phyloP scores from a whole-genome alignment of 2,797 vertebrate species.

The Xenops minutus region DNA sequence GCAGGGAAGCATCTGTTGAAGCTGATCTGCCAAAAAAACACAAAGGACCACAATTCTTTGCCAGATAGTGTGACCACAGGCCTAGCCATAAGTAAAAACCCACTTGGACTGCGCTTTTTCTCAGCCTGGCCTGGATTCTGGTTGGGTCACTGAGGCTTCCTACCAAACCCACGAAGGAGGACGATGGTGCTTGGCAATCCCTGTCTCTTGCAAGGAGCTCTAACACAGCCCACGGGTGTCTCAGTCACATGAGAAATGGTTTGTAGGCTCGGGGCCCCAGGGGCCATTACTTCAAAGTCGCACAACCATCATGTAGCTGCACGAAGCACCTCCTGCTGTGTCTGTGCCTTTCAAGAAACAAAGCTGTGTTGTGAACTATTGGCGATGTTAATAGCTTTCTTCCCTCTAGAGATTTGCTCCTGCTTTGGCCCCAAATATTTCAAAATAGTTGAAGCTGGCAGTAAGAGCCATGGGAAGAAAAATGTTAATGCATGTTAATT shows the following conservation, averaged over 20 bases:
- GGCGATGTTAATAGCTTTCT: constrained; percentile 44
- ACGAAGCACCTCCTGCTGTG: not conserved
- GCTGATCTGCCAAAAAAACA: not conserved
- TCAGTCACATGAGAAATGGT: not conserved
- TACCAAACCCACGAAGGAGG: rapidly evolving
- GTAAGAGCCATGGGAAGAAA: constrained; percentile 52
- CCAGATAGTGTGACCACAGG: not conserved
- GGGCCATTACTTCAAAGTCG: constrained; percentile 54
- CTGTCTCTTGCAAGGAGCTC: not conserved
- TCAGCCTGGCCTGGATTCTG: not conserved
- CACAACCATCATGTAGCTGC: not conserved
- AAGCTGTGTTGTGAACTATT: constrained; percentile 56
- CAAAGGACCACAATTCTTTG: not conserved
- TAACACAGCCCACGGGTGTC: not conserved
- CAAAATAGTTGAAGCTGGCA: constrained; percentile 59
- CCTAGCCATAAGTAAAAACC: not conserved
- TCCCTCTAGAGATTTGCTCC: constrained; percentile 56
- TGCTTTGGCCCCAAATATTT: constrained; percentile 57
- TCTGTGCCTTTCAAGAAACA: constrained; percentile 62
- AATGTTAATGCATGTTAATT: constrained; percentile 65
- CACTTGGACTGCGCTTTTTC: not conserved
- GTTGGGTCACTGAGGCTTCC: not conserved
- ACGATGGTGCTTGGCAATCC: rapidly evolving
- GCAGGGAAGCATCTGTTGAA: not conserved
- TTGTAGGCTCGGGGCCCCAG: constrained; percentile 17